These are phyloP conservation scores for Caenorhabditis macrosperma DNA, from an alignment of 2,888 invertebrate species.

Conservation along the genomic window DNA sequence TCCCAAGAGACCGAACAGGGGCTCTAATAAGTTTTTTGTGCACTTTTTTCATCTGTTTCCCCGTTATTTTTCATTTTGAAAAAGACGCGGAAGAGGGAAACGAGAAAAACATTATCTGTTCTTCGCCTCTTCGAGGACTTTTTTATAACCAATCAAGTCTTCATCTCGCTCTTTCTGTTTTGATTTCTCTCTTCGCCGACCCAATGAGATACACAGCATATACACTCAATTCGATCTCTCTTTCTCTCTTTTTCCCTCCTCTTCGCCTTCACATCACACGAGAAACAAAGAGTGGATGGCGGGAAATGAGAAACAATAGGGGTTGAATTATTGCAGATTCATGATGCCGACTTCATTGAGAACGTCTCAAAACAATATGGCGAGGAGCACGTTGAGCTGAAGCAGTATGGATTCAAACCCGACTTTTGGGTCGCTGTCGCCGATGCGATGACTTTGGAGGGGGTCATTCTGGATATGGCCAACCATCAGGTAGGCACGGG, in stretches of 20 bases:
- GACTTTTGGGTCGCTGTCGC: constrained; percentile 80
- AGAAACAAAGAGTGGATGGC: background rate
- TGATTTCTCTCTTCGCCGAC: background rate
- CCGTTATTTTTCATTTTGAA: constrained; percentile 29
- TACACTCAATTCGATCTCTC: constrained; percentile 13
- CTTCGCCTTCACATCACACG: constrained; percentile 1
- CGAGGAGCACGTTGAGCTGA: constrained; percentile 77
- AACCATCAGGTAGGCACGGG: constrained; percentile 75
- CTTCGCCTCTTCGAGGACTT: background rate
- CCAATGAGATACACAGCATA: constrained; percentile 7
- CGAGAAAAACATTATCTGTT: constrained; percentile 2
- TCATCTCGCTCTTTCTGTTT: background rate
- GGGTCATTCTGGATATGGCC: constrained; percentile 78
- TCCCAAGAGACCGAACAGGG: background rate
- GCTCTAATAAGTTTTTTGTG: constrained; percentile 39
- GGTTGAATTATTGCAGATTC: constrained; percentile 66
- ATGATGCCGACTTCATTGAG: constrained; percentile 75
- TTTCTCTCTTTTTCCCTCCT: background rate
- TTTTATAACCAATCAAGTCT: constrained; percentile 4
- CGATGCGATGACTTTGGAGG: constrained; percentile 79
- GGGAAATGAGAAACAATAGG: constrained; percentile 13
- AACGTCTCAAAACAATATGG: constrained; percentile 73
- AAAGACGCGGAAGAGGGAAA: background rate
- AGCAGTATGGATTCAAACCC: constrained; percentile 78
- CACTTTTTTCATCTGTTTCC: constrained; percentile 12